phyloP scores from a whole-genome alignment of 1,140 invertebrate genomes.

The Drosophila parvula region DNA sequence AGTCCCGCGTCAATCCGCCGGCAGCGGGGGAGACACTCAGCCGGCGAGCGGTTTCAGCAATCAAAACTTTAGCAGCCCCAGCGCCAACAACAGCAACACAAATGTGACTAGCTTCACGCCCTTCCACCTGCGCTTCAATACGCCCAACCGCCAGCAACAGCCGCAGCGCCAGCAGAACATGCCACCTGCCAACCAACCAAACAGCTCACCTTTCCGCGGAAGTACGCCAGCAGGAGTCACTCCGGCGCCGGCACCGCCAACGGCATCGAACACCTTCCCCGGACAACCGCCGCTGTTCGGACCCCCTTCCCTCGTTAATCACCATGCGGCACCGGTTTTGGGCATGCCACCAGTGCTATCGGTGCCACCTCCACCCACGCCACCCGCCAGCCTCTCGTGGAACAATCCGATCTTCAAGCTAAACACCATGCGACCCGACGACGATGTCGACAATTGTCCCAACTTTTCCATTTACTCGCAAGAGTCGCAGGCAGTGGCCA shows the following conservation, averaged over 20 bases:
- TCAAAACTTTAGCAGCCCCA: constrained; percentile 47
- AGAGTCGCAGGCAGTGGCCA: constrained; percentile 90
- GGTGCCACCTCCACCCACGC: constrained; percentile 75
- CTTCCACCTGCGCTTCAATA: constrained; percentile 75
- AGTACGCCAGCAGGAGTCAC: constrained; percentile 7
- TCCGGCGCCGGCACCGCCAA: background rate
- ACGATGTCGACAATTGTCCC: constrained; percentile 90
- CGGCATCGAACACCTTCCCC: constrained; percentile 45
- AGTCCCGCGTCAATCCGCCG: constrained; percentile 40
- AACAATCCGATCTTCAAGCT: constrained; percentile 72
- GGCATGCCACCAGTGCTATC: constrained; percentile 46
- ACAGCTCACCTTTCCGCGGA: constrained; percentile 17
- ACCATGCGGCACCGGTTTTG: constrained; percentile 18
- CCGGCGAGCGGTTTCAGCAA: constrained; percentile 43
- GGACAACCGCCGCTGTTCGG: constrained; percentile 29
- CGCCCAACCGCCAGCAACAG: constrained; percentile 62
- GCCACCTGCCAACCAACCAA: constrained; percentile 8
- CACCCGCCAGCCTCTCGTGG: constrained; percentile 64
- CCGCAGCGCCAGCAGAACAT: constrained; percentile 53
- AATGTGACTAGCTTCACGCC: constrained; percentile 61
- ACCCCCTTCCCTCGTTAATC: constrained; percentile 20
- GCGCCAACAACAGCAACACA: constrained; percentile 33
- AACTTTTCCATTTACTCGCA: constrained; percentile 93
- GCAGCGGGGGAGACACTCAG: constrained; percentile 4
- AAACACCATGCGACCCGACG: constrained; percentile 81